Percentiles rank a stretch among this genome's conserved stretches.
Evolutionary conservation across 2,797 vertebrate species (phyloP).

Genomic region (Tolypeutes matacus): DNA sequence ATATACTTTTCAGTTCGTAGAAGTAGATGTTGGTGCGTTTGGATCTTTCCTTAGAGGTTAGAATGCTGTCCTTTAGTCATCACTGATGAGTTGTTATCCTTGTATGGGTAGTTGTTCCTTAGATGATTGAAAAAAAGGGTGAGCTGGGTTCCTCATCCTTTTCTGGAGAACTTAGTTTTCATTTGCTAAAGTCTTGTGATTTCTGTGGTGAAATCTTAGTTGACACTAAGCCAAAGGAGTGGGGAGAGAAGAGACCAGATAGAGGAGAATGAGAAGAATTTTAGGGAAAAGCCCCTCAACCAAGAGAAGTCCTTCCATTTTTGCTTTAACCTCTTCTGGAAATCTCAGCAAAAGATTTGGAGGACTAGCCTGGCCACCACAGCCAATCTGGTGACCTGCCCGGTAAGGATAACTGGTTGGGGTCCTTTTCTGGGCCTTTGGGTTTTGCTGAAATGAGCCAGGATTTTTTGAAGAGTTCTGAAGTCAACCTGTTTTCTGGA

Average conservation of each 20-base stretch:
- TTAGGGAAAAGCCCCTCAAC: not conserved
- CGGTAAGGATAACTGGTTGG: constrained; percentile 50
- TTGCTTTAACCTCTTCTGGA: constrained; percentile 49
- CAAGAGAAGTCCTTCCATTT: not conserved
- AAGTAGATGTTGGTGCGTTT: not conserved
- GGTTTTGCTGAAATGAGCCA: constrained; percentile 28
- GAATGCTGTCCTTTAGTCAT: constrained; percentile 26
- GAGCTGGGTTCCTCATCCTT: not conserved
- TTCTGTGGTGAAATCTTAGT: not conserved
- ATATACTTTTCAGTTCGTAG: not conserved
- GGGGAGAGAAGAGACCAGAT: not conserved
- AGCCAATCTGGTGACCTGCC: constrained; percentile 45
- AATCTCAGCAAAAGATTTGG: constrained; percentile 55
- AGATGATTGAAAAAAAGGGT: constrained; percentile 1
- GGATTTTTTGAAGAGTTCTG: constrained; percentile 51
- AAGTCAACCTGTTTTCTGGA: constrained; percentile 49
- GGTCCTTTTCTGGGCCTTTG: constrained; percentile 3
- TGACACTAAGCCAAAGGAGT: constrained; percentile 21
- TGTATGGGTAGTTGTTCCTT: constrained; percentile 26
- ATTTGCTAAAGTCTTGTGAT: constrained; percentile 17
- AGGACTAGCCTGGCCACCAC: constrained; percentile 33
- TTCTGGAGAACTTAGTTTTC: constrained; percentile 38
- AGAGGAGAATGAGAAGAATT: not conserved
- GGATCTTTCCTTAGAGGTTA: constrained; percentile 27
- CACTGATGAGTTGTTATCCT: not conserved